Base-by-base conservation (phyloP, 1,140 invertebrate genomes). In the Eufriesea mexicana region DNA sequence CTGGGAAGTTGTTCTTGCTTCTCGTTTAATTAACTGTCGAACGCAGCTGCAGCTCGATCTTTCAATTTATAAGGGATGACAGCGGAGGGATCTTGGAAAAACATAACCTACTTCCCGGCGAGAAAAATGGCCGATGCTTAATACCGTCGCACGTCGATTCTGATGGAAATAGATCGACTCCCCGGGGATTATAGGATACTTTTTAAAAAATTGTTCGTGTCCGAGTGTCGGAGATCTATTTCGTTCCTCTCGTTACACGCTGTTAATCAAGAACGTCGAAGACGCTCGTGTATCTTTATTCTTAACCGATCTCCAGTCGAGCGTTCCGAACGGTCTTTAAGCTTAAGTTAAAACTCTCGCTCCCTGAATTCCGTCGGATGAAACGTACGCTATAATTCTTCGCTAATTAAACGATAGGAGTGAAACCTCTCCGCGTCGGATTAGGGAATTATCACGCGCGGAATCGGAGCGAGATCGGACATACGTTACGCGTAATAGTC, bases 11-110 rank as follows among this genome's bases (percentile, higher is more conserved):
- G 87, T 83, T 83, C 80, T 74, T 61, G 47, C 59, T 45, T 75
- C 54, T 51, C 70, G 42, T 89, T 89, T 89, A 88, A 89, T 89
- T 89, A 89, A 85, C 86, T 88, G 83, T 89, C 86, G 70, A 80
- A 80, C 71, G 64, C 87, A 83, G 54, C 64, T 85, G 84, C 76
- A 71, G 76, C 47, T 77, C 64, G 67, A 89, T 85, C 76, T 88
- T 78, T 86, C 76, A 77, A 89, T 88, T 88, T 85, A 80, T 76
- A 49, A 77, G 61, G 51, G 72, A 77, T 64, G 45, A 79, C 75
- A 23, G 18, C 5, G 25, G 18, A 45, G 47, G 12, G 23, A 59
- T 12, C 42, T 35, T 55, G 61, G 71, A 80, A 85, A 88, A 73
- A 73, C 82, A 57, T 73, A 83, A 88, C 62, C 71, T n/a, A 66